Conservation (phyloP, 2,888 invertebrate species). For the Cabera pusaria region DNA sequence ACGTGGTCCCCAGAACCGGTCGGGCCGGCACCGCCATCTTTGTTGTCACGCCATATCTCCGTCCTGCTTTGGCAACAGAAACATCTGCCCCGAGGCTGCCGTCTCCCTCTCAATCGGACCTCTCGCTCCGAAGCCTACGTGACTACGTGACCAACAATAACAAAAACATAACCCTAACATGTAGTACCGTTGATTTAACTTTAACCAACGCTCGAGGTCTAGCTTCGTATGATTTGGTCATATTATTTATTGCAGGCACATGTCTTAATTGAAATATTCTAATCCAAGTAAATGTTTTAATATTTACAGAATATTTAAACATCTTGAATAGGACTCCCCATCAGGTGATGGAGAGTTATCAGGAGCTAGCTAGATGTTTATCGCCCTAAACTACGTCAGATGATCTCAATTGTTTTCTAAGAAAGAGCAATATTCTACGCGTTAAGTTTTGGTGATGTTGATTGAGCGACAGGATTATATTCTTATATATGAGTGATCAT, state of each 20-base stretch:
- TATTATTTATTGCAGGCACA: too few relatives aligned
- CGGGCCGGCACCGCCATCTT: constrained; percentile 79
- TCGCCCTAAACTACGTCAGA: constrained; percentile 41
- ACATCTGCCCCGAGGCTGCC: constrained; percentile 38
- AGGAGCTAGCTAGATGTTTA: constrained; percentile 32
- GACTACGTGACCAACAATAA: constrained; percentile 81
- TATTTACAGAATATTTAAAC: constrained; percentile 5
- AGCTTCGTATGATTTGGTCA: too few relatives aligned
- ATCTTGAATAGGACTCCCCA: constrained; percentile 23
- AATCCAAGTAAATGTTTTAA: too few relatives aligned
- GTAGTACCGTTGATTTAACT: constrained; percentile 37
- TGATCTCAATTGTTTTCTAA: constrained; percentile 30
- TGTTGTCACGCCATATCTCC: constrained; percentile 76
- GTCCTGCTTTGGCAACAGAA: constrained; percentile 49
- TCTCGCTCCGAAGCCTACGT: constrained; percentile 71
- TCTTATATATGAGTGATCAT: constrained; percentile 23
- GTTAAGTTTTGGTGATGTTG: constrained; percentile 3
- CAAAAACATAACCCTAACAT: constrained; percentile 67
- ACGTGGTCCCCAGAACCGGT: constrained; percentile 76
- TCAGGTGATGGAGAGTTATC: constrained; percentile 33
- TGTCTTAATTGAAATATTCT: too few relatives aligned
- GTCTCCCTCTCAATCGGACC: constrained; percentile 45
- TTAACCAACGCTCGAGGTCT: constrained; percentile 27
- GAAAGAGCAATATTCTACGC: constrained; percentile 26
- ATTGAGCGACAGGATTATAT: constrained; percentile 14